These are phyloP conservation scores for Eonycteris spelaea DNA, from an alignment of 2,113 vertebrate species.

Conservation along the genomic window DNA sequence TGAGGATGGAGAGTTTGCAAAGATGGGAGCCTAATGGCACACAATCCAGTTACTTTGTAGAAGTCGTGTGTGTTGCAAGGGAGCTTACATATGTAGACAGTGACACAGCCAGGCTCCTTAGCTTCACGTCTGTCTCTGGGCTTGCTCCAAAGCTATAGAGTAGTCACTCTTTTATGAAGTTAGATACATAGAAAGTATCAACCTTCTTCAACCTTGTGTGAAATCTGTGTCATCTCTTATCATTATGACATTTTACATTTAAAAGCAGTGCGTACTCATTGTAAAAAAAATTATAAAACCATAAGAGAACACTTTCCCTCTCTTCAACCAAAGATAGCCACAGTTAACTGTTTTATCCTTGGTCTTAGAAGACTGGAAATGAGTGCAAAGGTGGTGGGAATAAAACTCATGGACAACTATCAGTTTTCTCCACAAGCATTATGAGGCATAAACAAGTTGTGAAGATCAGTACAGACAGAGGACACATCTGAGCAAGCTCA, in stretches of 20 bases:
- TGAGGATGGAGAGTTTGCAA: background rate
- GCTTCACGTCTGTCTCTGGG: background rate
- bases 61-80: background rate
- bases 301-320: background rate
- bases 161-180: background rate
- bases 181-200: background rate
- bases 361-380: background rate
- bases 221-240: slow-evolving; percentile 45
- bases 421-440: background rate
- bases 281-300: slow-evolving; percentile 21
- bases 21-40: background rate
- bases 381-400: background rate
- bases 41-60: background rate
- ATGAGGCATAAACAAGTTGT: background rate
- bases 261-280: background rate
- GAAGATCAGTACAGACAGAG: background rate
- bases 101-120: background rate
- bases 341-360: background rate
- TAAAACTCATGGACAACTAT: background rate
- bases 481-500: background rate
- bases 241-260: slow-evolving; percentile 45
- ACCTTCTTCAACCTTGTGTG: background rate
- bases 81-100: background rate
- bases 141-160: background rate
- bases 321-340: background rate